Evolutionary conservation across 1,140 invertebrate genomes (phyloP), one percentile per base, ranked within the genome.

Genomic region (Probaryconus sp.): DNA sequence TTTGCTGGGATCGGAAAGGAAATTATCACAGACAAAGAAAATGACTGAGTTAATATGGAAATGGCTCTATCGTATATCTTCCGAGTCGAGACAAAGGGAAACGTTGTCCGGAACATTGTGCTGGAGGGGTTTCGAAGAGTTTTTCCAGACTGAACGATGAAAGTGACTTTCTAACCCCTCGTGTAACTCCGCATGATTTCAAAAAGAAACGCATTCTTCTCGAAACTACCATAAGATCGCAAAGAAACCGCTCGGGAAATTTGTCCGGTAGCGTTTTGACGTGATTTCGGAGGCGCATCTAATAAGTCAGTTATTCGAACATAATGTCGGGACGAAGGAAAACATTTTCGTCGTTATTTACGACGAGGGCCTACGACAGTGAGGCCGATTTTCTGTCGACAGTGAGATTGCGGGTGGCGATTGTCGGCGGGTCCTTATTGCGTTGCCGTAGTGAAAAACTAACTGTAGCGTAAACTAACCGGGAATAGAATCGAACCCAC

Each of bases 251-350:
- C 64, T 68, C 38, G 5, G n/a, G 50, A 51, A 60, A 68, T 58
- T 60, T 58, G 37, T 68, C 14, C 64, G 26, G 64, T 58, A 68
- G 64, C 64, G 45, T 43, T n/a, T 68, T 68, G 50, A 30, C 64
- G 53, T 68, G 45, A 43, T 51, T 68, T 58, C 53, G 30, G 45
- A 58, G 53, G 64, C 64, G 53, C 55, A 60, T 45, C 65, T 51
- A 69, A 69, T 58, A 21, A 20, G 53, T 45, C 45, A 51, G 14
- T 58, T 51, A 53, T 51, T 60, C 7, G 65, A 47, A 47, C 38
- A 69, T 48, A 61, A 61, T 55, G 26, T 38, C 40, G 33, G 42
- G 50, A 13, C 13, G 56, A 17, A 6, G 48, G 56, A 55, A 47
- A 42, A 24, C 42, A 35, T 50, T 63, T 56, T 28, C 13, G 42